Percentiles rank a stretch among this genome's conserved stretches.
Conservation (phyloP, 2,113 vertebrate species). For the Neotragus pygmaeus region DNA sequence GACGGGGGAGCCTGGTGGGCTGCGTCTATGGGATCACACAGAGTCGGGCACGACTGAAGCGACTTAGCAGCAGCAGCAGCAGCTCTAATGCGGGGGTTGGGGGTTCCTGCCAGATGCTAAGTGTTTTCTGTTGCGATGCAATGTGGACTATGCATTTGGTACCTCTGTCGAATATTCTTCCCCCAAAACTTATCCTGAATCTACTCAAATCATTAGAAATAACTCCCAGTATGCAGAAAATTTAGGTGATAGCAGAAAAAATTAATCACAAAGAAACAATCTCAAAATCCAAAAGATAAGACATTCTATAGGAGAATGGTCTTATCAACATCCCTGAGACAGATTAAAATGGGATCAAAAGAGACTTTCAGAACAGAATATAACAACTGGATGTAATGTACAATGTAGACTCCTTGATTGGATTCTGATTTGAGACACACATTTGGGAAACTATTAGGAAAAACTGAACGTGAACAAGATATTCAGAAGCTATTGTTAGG, state of each 20-base stretch:
- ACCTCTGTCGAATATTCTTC: background rate
- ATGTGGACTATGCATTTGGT: background rate
- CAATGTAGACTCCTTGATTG: background rate
- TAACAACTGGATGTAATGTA: background rate
- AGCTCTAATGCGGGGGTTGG: accelerated
- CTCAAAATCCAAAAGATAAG: background rate
- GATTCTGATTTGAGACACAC: background rate
- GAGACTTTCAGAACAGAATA: background rate
- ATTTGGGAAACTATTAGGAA: background rate
- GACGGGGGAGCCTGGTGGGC: too few species aligned
- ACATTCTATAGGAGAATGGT: background rate
- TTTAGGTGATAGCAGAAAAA: background rate
- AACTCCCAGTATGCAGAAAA: background rate
- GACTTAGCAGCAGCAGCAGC: too few species aligned
- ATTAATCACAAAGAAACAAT: background rate
- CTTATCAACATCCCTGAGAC: background rate
- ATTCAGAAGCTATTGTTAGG: background rate
- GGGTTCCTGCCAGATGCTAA: accelerated
- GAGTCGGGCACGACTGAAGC: too few species aligned
- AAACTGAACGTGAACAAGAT: background rate
- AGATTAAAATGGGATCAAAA: background rate
- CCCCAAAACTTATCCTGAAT: background rate
- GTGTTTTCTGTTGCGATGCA: too few species aligned
- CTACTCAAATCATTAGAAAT: background rate
- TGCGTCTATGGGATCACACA: too few species aligned